Evolutionary conservation across 1,140 invertebrate species (phyloP), one percentile per base, ranked within the genome.

Genomic region (Ostrea denselamellosa): DNA sequence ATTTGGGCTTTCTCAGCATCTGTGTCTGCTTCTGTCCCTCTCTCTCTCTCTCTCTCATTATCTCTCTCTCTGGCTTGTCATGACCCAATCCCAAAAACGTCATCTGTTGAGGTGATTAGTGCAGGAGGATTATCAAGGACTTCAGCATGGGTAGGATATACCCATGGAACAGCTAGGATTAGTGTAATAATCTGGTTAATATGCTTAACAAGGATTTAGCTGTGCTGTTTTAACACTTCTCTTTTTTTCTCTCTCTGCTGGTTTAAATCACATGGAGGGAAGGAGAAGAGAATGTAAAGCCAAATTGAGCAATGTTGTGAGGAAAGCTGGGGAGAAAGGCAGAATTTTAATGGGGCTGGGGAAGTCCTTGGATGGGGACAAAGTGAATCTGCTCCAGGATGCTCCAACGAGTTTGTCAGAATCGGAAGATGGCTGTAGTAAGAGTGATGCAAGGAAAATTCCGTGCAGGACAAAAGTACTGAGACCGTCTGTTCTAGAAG

Each of bases 221-320:
- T 25, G 25, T 14, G 68, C 68, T 77, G 68, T 77, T 77, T 77
- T 34, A 77, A 77, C 22, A 77, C 68, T 77, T 77, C 68, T 77
- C 22, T 25, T 25, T 71, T 77, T 34, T 77, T 34, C 28, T 14
- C 28, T 28, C 68, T 77, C 28, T 77, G 68, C 68, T 77, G 25
- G 22, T 77, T 77, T 25, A 34, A 77, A 77, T 77, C 68, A 77
- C 68, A 77, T 77, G 68, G 68, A 77, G 68, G 68, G 68, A 77
- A 77, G 9, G 8, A 77, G 28, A 77, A 77, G 28, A 77, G 68
- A 77, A 77, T 77, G 68, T 77, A 77, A 28, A 77, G 68, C 68
- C 68, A 77, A 77, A 25, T 17, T 77, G 68, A 77, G 68, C 68
- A 77, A 77, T 77, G 68, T 77, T 28, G 68, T 77, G 12, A 77